phyloP scores from a whole-genome alignment of 1,140 invertebrate genomes.

The Cheumatopsyche charites region DNA sequence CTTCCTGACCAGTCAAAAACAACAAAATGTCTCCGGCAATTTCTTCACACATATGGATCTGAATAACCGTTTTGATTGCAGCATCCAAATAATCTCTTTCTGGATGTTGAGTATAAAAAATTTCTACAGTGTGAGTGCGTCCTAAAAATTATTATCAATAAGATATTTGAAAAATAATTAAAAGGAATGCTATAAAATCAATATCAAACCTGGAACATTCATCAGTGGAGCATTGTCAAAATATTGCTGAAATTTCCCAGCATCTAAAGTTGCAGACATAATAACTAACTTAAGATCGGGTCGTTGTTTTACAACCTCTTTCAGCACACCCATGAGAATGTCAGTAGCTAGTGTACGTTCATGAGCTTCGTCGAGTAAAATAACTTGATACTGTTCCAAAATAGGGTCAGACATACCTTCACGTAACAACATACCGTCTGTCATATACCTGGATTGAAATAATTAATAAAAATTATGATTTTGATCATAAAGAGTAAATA shows the following conservation, averaged over 20 bases:
- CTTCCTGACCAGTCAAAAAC: slow-evolving; percentile 92
- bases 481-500: no score
- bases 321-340: slow-evolving; percentile 97
- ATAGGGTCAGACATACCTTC: slow-evolving; percentile 99
- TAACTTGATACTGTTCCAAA: slow-evolving; percentile 94
- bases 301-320: slow-evolving; percentile 96
- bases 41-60: slow-evolving; percentile 99
- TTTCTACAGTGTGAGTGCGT: slow-evolving; percentile 85
- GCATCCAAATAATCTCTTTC: slow-evolving; percentile 98
- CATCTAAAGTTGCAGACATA: slow-evolving; percentile 99
- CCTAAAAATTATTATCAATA: slow-evolving; percentile 45
- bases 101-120: slow-evolving; percentile 99
- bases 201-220: slow-evolving; percentile 90
- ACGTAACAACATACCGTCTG: slow-evolving; percentile 98
- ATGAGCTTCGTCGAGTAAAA: slow-evolving; percentile 98
- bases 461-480: neutral
- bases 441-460: slow-evolving; percentile 82
- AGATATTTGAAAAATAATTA: neutral
- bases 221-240: slow-evolving; percentile 98
- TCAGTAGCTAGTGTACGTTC: slow-evolving; percentile 98
- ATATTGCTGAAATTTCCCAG: slow-evolving; percentile 98
- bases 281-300: slow-evolving; percentile 96
- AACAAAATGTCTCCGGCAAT: slow-evolving; percentile 91
- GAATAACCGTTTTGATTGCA: slow-evolving; percentile 97
- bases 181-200: neutral